phyloP scores from a whole-genome alignment of 2,797 vertebrate genomes.

The Bovichtus diacanthus region DNA sequence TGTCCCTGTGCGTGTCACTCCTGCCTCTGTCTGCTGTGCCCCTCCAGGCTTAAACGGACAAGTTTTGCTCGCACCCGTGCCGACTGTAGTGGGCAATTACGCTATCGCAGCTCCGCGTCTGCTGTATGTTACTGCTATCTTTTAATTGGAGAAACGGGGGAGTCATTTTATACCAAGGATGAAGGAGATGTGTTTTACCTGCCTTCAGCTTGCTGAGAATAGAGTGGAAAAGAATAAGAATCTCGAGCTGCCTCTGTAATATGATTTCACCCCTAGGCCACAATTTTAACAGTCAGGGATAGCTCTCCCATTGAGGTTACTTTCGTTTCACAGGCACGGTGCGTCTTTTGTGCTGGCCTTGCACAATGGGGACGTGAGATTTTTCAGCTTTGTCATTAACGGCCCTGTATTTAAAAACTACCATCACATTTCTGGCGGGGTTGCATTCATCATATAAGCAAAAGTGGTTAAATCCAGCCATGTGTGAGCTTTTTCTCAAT shows the following conservation, averaged over 20 bases:
- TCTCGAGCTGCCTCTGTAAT: constrained; percentile 74
- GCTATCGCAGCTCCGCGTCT: constrained; percentile 53
- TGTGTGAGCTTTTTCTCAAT: constrained; percentile 7
- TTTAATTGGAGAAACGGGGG: constrained; percentile 82
- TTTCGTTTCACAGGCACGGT: constrained; percentile 75
- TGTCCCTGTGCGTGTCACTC: constrained; percentile 53
- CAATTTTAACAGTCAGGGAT: constrained; percentile 81
- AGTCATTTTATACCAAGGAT: constrained; percentile 71
- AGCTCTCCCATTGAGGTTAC: constrained; percentile 76
- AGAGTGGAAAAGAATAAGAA: constrained; percentile 72
- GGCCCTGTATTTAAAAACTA: constrained; percentile 74
- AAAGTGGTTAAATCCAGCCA: constrained; percentile 20
- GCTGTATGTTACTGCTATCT: constrained; percentile 76
- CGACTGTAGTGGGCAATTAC: constrained; percentile 70
- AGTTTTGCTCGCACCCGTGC: constrained; percentile 41
- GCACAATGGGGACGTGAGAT: constrained; percentile 70
- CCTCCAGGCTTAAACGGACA: constrained; percentile 69
- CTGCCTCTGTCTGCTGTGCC: constrained; percentile 38
- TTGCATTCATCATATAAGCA: constrained; percentile 56
- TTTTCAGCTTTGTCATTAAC: constrained; percentile 76
- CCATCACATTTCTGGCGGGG: constrained; percentile 66
- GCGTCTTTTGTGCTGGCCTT: constrained; percentile 76
- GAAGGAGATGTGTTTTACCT: constrained; percentile 77
- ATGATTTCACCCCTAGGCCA: constrained; percentile 80
- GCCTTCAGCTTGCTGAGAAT: constrained; percentile 72